phyloP scores from a whole-genome alignment of 2,797 vertebrate genomes.

The Myotis daubentonii region DNA sequence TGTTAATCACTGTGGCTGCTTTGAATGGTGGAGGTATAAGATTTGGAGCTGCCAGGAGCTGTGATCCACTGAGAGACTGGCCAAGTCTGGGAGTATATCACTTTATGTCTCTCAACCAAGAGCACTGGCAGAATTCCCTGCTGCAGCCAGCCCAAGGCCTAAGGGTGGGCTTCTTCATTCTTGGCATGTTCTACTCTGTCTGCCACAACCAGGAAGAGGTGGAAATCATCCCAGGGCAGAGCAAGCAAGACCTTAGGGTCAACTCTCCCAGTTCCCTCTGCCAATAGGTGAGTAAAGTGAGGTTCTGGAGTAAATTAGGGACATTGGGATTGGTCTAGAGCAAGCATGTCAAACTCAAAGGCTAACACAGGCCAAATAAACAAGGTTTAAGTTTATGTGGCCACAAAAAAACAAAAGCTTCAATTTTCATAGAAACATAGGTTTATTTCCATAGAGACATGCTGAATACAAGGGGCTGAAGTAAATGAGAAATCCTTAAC shows the following conservation, averaged over 20 bases:
- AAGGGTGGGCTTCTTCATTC: not conserved
- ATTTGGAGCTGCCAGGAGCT: not conserved
- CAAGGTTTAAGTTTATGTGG: no score
- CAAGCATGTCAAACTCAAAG: no score
- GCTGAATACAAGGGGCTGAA: no score
- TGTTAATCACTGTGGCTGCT: not conserved
- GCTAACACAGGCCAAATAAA: no score
- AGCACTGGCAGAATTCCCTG: not conserved
- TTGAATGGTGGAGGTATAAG: not conserved
- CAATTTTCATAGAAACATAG: no score
- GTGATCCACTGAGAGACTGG: conserved; percentile 21
- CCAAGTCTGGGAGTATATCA: not conserved
- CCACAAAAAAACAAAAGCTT: no score
- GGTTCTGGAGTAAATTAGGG: not conserved
- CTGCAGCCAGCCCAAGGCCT: not conserved
- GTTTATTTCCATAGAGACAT: no score
- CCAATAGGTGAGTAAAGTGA: not conserved
- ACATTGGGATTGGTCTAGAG: not conserved
- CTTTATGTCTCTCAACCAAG: not conserved
- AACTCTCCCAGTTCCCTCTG: not conserved
- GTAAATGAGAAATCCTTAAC: no score
- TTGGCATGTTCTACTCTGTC: not conserved
- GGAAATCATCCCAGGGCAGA: not conserved
- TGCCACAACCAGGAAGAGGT: not conserved
- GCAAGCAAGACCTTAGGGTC: not conserved